Percentiles rank a stretch among this genome's conserved stretches.
phyloP scores from a whole-genome alignment of 2,113 vertebrate species.

The Hepsetus odoe region DNA sequence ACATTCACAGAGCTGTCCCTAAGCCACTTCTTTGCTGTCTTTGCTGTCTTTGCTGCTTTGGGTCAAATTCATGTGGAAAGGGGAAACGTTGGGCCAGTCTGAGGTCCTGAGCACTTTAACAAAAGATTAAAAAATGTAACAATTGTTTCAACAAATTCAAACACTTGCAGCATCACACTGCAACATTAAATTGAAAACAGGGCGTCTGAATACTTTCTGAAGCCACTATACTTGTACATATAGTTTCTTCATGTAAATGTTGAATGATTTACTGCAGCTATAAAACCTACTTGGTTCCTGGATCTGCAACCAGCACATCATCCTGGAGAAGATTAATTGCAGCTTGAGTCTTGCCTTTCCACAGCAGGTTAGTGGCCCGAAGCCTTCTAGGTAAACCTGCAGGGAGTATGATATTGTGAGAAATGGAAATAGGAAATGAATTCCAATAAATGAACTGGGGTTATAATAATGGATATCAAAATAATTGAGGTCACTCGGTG shows the following conservation, averaged over 20 bases:
- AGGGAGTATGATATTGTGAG: not conserved
- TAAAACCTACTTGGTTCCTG: slow-evolving; percentile 84
- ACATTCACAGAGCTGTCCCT: no score
- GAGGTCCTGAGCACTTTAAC: no score
- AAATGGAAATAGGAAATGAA: not conserved
- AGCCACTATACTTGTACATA: not conserved
- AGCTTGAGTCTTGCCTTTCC: slow-evolving; percentile 82
- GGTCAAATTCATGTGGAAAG: no score
- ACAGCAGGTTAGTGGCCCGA: slow-evolving; percentile 85
- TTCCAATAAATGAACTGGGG: not conserved
- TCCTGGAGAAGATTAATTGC: slow-evolving; percentile 84
- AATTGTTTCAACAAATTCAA: no score
- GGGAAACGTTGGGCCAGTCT: no score
- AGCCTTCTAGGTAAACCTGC: slow-evolving; percentile 87
- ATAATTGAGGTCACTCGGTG: not conserved
- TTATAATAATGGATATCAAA: not conserved
- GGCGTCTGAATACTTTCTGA: no score
- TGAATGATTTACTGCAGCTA: not conserved
- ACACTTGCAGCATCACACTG: no score
- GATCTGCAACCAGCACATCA: slow-evolving; percentile 86
- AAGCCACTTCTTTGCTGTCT: no score
- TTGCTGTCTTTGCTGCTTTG: no score
- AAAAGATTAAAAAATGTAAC: no score
- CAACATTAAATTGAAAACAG: no score
- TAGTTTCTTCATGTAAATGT: not conserved